phyloP scores from a whole-genome alignment of 2,797 vertebrate genomes.

The Arctocebus calabarensis region DNA sequence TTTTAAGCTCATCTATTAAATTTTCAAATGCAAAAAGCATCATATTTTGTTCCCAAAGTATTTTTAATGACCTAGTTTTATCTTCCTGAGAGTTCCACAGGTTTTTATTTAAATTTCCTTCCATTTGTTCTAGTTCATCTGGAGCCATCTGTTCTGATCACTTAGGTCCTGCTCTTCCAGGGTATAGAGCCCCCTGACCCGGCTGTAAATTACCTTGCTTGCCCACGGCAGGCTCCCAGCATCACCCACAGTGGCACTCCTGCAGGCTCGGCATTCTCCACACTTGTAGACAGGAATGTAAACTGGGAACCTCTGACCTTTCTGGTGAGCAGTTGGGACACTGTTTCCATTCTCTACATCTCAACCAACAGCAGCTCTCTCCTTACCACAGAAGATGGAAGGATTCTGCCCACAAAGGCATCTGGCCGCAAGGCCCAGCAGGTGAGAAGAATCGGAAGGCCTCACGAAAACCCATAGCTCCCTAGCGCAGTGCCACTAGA shows the following conservation, averaged over 20 bases:
- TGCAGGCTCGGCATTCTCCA: neutral
- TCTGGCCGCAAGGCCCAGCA: too few species aligned
- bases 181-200: neutral
- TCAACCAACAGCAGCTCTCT: neutral
- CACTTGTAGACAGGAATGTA: neutral
- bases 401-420: neutral
- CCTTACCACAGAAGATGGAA: neutral
- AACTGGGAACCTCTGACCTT: neutral
- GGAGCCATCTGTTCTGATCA: neutral
- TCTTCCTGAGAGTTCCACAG: neutral
- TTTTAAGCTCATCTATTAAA: neutral
- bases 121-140: neutral
- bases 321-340: neutral
- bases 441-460: neutral
- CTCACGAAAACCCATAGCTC: neutral
- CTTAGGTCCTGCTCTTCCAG: neutral
- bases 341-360: neutral
- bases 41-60: neutral
- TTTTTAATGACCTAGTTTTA: constrained; percentile 26
- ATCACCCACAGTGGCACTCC: neutral
- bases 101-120: constrained; percentile 30
- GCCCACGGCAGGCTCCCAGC: neutral
- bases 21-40: constrained; percentile 26
- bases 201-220: neutral
- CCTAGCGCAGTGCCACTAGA: neutral